Evolutionary conservation across 2,888 invertebrate species (phyloP).

Genomic region (Cephus runcator): DNA sequence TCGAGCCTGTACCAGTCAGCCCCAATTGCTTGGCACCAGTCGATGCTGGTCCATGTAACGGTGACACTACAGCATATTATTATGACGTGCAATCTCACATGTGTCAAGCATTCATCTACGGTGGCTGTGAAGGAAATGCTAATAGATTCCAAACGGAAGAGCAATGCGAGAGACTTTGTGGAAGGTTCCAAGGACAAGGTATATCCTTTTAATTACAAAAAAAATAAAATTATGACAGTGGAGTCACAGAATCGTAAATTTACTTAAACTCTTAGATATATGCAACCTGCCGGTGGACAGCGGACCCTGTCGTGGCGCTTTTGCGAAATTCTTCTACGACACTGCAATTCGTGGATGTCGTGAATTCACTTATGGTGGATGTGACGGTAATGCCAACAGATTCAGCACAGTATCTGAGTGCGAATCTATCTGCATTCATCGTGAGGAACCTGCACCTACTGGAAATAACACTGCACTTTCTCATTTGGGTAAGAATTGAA

Average conservation of each 20-base stretch:
- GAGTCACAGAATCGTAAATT: neutral
- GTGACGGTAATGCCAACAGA: constrained; percentile 85
- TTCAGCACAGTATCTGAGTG: constrained; percentile 83
- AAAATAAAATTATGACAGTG: neutral
- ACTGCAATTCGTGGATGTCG: constrained; percentile 71
- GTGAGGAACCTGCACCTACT: constrained; percentile 68
- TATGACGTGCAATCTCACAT: constrained; percentile 71
- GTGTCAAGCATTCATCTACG: constrained; percentile 77
- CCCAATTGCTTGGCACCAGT: constrained; percentile 72
- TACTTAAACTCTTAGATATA: constrained; percentile 70
- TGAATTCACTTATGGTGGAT: constrained; percentile 83
- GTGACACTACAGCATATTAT: constrained; percentile 76
- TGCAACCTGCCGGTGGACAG: constrained; percentile 75
- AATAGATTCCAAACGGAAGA: constrained; percentile 81
- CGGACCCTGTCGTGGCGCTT: constrained; percentile 77
- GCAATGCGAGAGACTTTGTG: constrained; percentile 82
- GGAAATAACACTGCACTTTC: constrained; percentile 61
- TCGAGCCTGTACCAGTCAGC: constrained; percentile 37
- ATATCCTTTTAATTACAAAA: constrained; percentile 37
- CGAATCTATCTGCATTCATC: constrained; percentile 75
- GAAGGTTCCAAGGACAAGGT: constrained; percentile 78
- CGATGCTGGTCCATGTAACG: constrained; percentile 77
- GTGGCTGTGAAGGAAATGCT: constrained; percentile 78
- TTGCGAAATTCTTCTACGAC: constrained; percentile 80
- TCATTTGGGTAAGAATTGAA: constrained; percentile 53